Conservation (phyloP, 2,797 vertebrate species). For the Micrastur ruficollis region DNA sequence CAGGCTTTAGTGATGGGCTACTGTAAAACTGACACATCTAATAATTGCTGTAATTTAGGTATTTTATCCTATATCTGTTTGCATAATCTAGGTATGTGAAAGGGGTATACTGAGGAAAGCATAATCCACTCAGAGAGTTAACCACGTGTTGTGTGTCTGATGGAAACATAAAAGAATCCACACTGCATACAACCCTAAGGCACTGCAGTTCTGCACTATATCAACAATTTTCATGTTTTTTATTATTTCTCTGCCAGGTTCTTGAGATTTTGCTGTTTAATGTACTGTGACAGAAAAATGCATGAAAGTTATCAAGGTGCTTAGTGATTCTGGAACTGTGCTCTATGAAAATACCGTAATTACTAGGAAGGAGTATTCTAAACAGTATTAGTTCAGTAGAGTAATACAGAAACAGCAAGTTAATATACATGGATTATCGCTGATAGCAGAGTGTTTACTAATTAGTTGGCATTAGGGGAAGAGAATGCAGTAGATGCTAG, state of each 20-base stretch:
- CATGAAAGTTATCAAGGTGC: neutral
- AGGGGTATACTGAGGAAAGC: neutral
- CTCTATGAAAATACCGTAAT: neutral
- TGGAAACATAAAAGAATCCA: neutral
- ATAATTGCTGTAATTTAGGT: neutral
- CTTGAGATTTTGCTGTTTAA: neutral
- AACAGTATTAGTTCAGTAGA: neutral
- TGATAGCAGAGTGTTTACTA: neutral
- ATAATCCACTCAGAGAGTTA: neutral
- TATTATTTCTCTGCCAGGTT: neutral
- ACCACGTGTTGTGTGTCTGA: neutral
- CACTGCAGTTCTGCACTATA: neutral
- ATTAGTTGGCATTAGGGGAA: neutral
- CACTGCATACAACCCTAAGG: neutral
- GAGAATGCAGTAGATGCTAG: neutral
- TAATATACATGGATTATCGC: neutral
- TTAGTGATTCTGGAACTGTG: neutral
- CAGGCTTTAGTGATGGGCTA: neutral
- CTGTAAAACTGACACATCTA: neutral
- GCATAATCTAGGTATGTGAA: neutral
- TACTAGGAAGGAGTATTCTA: neutral
- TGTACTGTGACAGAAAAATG: neutral
- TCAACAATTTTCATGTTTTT: neutral
- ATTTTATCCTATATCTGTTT: neutral
- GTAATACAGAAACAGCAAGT: neutral